Conservation (phyloP, 2,113 vertebrate species). For the Edolisoma coerulescens region DNA sequence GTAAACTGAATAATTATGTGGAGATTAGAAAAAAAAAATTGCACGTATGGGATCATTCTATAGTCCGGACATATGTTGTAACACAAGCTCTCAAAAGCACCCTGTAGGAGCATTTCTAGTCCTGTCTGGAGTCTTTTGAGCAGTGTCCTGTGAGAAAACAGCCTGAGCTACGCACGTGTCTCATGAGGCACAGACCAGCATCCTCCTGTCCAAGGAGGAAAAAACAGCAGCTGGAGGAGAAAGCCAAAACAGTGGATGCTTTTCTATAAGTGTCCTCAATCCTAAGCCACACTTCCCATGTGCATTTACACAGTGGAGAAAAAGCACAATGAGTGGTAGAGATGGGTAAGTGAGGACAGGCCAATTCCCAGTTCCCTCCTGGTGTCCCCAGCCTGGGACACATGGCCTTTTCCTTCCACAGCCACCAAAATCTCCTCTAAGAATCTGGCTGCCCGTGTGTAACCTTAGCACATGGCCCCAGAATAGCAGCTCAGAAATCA, state of each 20-base stretch:
- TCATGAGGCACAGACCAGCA: neutral
- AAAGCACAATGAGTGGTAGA: neutral
- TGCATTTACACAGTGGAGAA: neutral
- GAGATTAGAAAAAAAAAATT: neutral
- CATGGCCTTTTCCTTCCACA: neutral
- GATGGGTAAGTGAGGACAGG: neutral
- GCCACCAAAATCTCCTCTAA: neutral
- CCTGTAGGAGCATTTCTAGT: neutral
- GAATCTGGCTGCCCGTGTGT: neutral
- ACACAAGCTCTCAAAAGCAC: neutral
- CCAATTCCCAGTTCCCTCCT: neutral
- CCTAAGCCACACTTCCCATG: neutral
- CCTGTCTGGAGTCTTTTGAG: neutral
- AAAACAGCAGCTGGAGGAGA: neutral
- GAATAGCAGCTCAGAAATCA: neutral
- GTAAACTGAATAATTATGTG: neutral
- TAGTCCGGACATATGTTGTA: neutral
- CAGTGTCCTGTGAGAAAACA: neutral
- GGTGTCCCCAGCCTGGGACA: neutral
- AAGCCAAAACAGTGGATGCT: neutral
- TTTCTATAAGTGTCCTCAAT: neutral
- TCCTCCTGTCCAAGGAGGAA: neutral
- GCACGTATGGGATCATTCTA: neutral
- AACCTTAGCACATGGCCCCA: neutral
- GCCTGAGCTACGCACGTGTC: neutral